Percentiles rank a stretch among this genome's conserved stretches.
Conservation (phyloP, 2,113 vertebrate genomes). For the Dolichotis patagonum region DNA sequence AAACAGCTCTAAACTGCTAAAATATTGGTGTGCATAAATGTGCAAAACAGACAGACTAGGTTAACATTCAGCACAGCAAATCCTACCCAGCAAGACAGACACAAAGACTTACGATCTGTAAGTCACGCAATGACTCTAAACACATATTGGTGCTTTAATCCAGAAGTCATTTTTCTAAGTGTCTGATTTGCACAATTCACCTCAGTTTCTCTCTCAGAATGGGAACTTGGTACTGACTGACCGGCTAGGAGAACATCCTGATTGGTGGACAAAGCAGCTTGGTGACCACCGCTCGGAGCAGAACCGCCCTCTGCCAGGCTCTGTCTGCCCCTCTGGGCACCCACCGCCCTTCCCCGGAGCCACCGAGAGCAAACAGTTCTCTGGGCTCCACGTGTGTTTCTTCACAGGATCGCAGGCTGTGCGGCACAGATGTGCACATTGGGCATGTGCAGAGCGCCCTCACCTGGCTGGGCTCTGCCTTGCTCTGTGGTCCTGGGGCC, state of each 20-base stretch:
- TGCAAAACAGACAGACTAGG: not conserved
- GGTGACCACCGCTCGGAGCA: too few relatives aligned
- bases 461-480: not conserved
- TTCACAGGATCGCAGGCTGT: not conserved
- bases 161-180: not conserved
- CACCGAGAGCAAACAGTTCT: not conserved
- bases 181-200: conserved; percentile 1
- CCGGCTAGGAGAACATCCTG: not conserved
- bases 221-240: not conserved
- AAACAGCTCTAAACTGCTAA: not conserved
- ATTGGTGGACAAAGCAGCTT: not conserved
- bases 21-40: conserved; percentile 3
- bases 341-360: not conserved
- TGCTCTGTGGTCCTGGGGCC: not conserved
- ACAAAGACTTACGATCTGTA: not conserved
- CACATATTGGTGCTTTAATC: not conserved
- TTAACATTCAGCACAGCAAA: not conserved
- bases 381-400: not conserved
- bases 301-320: not conserved
- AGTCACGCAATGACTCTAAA: not conserved
- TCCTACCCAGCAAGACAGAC: not conserved
- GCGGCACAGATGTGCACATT: not conserved
- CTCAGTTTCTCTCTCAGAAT: not conserved
- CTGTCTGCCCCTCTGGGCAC: not conserved
- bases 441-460: too few relatives aligned